Conservation (phyloP, 2,113 vertebrate species). For the Hiodon alosoides region DNA sequence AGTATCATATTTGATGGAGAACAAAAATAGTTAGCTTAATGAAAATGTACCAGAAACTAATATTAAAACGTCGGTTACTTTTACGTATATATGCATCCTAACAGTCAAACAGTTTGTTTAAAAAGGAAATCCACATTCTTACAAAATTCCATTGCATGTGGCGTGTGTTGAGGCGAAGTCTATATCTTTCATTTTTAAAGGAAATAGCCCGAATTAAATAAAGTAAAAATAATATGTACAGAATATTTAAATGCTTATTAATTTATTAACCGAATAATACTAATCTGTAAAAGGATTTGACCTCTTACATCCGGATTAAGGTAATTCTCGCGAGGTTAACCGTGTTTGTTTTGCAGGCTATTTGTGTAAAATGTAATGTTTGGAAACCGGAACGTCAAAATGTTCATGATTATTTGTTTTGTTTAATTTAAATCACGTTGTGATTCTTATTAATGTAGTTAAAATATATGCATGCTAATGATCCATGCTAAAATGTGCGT, state of each 20-base stretch:
- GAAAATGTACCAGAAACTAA: no score
- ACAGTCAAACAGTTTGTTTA: no score
- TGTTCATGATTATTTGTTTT: background rate
- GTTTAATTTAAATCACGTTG: background rate
- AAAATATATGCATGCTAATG: background rate
- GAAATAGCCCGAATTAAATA: background rate
- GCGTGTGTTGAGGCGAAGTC: background rate
- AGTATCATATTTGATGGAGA: no score
- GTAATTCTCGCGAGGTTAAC: slow-evolving; percentile 13
- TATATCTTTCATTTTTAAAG: background rate
- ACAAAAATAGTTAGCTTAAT: no score
- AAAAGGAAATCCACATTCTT: no score
- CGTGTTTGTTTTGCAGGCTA: slow-evolving; percentile 14
- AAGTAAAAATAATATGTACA: background rate
- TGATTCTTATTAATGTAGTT: background rate
- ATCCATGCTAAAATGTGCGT: background rate
- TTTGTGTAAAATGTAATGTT: background rate
- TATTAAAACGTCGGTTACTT: no score
- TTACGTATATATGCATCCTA: no score
- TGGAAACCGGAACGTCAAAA: background rate
- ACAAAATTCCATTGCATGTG: background rate
- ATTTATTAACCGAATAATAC: slow-evolving; percentile 1
- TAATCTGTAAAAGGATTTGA: slow-evolving; percentile 16
- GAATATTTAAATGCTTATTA: background rate
- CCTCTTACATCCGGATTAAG: slow-evolving; percentile 8